phyloP scores from a whole-genome alignment of 2,888 invertebrate species.

The Lordiphosa fenestrarum region DNA sequence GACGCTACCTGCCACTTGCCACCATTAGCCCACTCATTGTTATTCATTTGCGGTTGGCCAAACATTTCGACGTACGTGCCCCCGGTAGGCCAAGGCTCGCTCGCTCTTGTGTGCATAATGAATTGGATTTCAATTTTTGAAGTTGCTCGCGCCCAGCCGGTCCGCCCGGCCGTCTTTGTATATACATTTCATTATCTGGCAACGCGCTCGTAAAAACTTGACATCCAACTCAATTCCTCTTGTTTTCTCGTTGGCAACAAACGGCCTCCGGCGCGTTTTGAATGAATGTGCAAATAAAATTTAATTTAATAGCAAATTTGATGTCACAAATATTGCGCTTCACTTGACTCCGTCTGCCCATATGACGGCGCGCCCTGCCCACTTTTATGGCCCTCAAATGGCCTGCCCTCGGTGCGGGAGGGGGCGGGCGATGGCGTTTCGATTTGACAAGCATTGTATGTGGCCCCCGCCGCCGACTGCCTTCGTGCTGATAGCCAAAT shows the following conservation, averaged over 20 bases:
- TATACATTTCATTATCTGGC: slow-evolving; percentile 71
- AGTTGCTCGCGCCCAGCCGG: background rate
- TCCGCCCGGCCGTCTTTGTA: slow-evolving; percentile 12
- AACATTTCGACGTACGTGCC: slow-evolving; percentile 4
- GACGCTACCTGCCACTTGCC: slow-evolving; percentile 2
- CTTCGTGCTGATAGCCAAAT: slow-evolving; percentile 62
- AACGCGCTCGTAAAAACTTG: slow-evolving; percentile 65
- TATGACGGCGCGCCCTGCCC: slow-evolving; percentile 31
- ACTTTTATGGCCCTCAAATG: slow-evolving; percentile 56
- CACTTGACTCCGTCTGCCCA: slow-evolving; percentile 29
- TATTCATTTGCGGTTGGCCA: slow-evolving; percentile 12
- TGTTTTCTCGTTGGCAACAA: slow-evolving; percentile 11
- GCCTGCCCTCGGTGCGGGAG: background rate
- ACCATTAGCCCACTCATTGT: slow-evolving; percentile 4
- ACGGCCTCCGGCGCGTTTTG: slow-evolving; percentile 38
- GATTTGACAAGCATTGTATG: slow-evolving; percentile 27
- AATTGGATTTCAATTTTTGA: slow-evolving; percentile 14
- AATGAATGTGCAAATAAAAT: slow-evolving; percentile 74
- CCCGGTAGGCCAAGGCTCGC: background rate
- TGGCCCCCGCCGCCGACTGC: slow-evolving; percentile 7
- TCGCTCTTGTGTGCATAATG: slow-evolving; percentile 5
- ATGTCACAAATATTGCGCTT: slow-evolving; percentile 68
- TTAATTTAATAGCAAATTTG: slow-evolving; percentile 72
- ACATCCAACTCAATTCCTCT: slow-evolving; percentile 54
- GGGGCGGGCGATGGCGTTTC: slow-evolving; percentile 18